Percentiles rank a stretch among this genome's conserved stretches.
Evolutionary conservation across 2,113 vertebrate species (phyloP).

Genomic region (Myrmecobius fasciatus): DNA sequence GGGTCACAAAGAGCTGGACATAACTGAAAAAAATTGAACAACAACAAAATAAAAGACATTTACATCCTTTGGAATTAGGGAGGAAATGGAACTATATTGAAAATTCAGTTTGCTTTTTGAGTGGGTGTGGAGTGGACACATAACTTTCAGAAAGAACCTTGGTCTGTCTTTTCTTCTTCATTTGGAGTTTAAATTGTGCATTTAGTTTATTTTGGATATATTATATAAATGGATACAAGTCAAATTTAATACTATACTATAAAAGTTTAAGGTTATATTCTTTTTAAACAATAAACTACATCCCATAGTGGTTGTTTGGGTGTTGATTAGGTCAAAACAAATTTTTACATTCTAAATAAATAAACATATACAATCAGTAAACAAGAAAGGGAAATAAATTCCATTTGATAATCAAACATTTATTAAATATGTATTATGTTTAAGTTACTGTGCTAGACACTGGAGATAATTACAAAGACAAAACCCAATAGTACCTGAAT

Average conservation of each 20-base stretch:
- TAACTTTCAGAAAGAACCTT: not conserved
- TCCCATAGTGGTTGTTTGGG: not conserved
- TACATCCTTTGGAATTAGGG: not conserved
- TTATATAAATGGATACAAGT: not conserved
- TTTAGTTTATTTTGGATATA: slow-evolving; percentile 8
- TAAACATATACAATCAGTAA: slow-evolving; percentile 43
- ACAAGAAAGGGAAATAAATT: slow-evolving; percentile 55
- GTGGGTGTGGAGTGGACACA: not conserved
- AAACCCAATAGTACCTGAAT: not conserved
- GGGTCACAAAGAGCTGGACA: too few relatives aligned
- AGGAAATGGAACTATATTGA: not conserved
- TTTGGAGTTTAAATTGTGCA: not conserved
- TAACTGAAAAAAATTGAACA: too few relatives aligned
- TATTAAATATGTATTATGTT: not conserved
- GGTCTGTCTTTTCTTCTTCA: not conserved
- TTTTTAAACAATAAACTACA: not conserved
- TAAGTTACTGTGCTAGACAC: not conserved
- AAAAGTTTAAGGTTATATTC: not conserved
- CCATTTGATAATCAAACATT: not conserved
- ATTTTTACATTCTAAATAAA: not conserved
- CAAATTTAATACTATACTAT: not conserved
- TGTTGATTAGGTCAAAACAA: not conserved
- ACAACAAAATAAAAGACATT: not conserved
- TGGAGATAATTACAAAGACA: not conserved
- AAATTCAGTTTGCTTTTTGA: not conserved